Evolutionary conservation across 2,113 vertebrate genomes (phyloP).

Genomic region (Sitta europaea): DNA sequence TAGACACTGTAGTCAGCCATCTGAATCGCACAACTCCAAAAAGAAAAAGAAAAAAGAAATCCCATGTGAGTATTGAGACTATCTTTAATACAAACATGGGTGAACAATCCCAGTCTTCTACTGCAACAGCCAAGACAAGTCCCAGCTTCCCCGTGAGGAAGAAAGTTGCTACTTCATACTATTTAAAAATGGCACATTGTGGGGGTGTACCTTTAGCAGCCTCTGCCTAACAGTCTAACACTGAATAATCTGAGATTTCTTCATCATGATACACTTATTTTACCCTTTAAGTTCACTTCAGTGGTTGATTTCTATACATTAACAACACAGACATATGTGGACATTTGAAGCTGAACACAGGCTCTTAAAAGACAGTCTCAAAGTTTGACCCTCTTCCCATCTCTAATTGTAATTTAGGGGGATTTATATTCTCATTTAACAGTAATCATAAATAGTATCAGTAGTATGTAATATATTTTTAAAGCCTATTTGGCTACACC

Average conservation of each 20-base stretch:
- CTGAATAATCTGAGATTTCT: not conserved
- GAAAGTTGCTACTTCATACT: not conserved
- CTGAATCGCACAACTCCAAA: not conserved
- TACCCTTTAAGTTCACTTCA: not conserved
- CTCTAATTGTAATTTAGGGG: constrained; percentile 11
- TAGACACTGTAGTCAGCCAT: not conserved
- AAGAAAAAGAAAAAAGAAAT: not conserved
- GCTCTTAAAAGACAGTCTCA: not conserved
- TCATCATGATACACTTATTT: not conserved
- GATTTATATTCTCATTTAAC: constrained; percentile 40
- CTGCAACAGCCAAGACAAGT: not conserved
- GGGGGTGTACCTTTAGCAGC: not conserved
- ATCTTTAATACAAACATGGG: not conserved
- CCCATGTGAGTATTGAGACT: not conserved
- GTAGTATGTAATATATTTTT: constrained; percentile 35
- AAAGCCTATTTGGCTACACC: constrained; percentile 39
- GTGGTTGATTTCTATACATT: not conserved
- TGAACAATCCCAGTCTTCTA: not conserved
- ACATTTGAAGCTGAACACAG: not conserved
- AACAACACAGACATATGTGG: not conserved
- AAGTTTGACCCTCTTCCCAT: not conserved
- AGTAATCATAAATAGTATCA: constrained; percentile 43
- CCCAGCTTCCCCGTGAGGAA: not conserved
- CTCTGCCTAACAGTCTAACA: not conserved
- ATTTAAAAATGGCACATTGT: not conserved